Evolutionary conservation across 1,140 invertebrate genomes (phyloP).

Genomic region (Trichoplusia ni): DNA sequence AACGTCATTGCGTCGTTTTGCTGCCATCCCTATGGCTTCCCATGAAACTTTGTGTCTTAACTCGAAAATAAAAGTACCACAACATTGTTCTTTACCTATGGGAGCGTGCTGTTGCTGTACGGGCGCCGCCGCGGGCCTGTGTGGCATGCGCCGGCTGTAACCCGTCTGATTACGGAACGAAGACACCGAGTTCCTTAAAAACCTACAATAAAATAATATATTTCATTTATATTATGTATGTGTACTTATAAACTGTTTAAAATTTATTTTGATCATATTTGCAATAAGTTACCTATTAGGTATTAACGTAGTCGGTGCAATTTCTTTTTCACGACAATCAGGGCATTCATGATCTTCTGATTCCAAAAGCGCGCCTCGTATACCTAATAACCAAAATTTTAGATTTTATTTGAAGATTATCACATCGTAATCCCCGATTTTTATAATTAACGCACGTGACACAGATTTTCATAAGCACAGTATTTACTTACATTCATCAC

Average conservation of each 20-base stretch:
- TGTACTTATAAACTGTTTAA: no score
- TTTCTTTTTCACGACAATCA: slow-evolving; percentile 94
- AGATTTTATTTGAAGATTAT: not conserved
- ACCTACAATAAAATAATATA: slow-evolving; percentile 79
- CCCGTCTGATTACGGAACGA: slow-evolving; percentile 95
- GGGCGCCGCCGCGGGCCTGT: slow-evolving; percentile 64
- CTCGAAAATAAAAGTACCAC: not conserved
- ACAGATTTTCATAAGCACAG: no score
- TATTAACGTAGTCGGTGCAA: slow-evolving; percentile 95
- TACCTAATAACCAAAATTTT: slow-evolving; percentile 83
- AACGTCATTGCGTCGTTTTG: not conserved
- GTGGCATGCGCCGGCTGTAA: slow-evolving; percentile 81
- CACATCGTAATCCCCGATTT: no score
- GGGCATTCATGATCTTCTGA: slow-evolving; percentile 98
- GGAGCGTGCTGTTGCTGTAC: slow-evolving; percentile 34
- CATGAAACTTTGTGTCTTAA: no score
- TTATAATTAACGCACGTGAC: no score
- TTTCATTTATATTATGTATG: no score
- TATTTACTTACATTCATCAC: slow-evolving; percentile 93
- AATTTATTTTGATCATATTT: no score
- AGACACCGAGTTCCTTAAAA: slow-evolving; percentile 92
- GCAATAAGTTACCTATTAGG: slow-evolving; percentile 88
- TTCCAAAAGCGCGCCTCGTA: slow-evolving; percentile 92
- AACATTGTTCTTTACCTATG: slow-evolving; percentile 35
- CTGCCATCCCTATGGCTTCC: not conserved